Evolutionary conservation across 2,797 vertebrate species (phyloP), one percentile per base, ranked within the genome.

Genomic region (Anabacerthia variegaticeps): DNA sequence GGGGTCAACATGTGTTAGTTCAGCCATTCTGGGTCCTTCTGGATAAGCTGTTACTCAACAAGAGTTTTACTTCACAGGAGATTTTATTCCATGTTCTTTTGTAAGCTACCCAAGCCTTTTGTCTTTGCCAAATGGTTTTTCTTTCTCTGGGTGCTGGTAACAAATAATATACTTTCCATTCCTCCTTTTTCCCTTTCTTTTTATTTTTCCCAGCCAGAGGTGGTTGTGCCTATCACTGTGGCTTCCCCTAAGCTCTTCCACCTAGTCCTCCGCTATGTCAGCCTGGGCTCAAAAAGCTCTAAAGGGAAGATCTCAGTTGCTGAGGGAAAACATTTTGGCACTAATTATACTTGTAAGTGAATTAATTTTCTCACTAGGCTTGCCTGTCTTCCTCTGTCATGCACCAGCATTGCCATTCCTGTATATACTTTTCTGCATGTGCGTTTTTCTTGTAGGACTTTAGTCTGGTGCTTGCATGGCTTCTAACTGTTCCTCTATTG

Each of bases 321-420:
- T 98, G 98, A 98, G 88, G 97, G 98, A 97, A 98, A 97, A 84
- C 98, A 96, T 97, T 98, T 97, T 98, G 98, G 97, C 94, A 98
- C 97, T 98, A 98, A 98, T 97, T 98, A 97, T 95, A 97, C 98
- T 98, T 98, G 98, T 99, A 98, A 99, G 98, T 98, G 98, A 97
- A 96, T 96, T 97, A 78, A 83, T 91, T 95, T 96, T 96, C 82
- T 97, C 85, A 59, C 73, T 94, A 97, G 95, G 92, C 81, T 95
- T 93, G 44, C 73, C 89, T 95, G 30, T 95, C 91, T 93, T 73
- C 74, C 26, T 87, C 93, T 95, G 86, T 84, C 37, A 4, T 51
- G 63, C 44, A 56, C 41, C 72, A 84, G 69, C 71, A 95, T 93
- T 83, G 52, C 61, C 78, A 36, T 67, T 81, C 49, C 58, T 72